These are phyloP conservation scores for Dermochelys coriacea DNA, from an alignment of 2,797 vertebrate genomes.

Conservation along the genomic window DNA sequence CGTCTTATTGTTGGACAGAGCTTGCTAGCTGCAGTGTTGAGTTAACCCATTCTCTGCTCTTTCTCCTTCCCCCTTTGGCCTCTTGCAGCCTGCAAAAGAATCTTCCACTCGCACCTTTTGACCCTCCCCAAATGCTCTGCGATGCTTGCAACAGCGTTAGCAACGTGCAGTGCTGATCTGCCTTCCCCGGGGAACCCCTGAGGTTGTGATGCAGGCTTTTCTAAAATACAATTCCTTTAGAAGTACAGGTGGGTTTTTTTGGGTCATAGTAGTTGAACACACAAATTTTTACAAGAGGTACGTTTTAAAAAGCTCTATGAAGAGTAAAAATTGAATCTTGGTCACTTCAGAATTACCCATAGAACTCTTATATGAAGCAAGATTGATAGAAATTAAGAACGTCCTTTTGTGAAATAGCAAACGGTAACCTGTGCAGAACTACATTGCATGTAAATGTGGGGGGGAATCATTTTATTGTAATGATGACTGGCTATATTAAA, in stretches of 20 bases:
- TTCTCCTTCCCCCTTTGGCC: too few relatives aligned
- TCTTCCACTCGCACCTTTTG: too few relatives aligned
- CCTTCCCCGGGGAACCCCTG: too few relatives aligned
- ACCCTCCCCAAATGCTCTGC: too few relatives aligned
- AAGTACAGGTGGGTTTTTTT: background rate
- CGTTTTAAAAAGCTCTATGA: background rate
- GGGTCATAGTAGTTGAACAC: too few relatives aligned
- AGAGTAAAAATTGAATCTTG: background rate
- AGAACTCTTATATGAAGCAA: background rate
- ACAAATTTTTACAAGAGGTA: background rate
- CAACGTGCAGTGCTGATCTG: too few relatives aligned
- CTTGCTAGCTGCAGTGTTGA: too few relatives aligned
- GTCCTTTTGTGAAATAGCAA: background rate
- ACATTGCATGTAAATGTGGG: background rate
- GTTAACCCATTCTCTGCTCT: too few relatives aligned
- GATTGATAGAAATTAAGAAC: background rate
- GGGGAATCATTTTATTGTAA: background rate
- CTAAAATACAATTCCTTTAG: background rate
- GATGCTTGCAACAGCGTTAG: too few relatives aligned
- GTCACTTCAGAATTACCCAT: background rate
- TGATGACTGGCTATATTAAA: background rate
- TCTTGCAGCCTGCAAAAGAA: too few relatives aligned
- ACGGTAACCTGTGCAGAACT: background rate
- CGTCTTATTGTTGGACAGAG: too few relatives aligned
- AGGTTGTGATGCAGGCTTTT: background rate